Base-by-base conservation (phyloP, 2,113 vertebrate species). In the Spilogale gracilis region DNA sequence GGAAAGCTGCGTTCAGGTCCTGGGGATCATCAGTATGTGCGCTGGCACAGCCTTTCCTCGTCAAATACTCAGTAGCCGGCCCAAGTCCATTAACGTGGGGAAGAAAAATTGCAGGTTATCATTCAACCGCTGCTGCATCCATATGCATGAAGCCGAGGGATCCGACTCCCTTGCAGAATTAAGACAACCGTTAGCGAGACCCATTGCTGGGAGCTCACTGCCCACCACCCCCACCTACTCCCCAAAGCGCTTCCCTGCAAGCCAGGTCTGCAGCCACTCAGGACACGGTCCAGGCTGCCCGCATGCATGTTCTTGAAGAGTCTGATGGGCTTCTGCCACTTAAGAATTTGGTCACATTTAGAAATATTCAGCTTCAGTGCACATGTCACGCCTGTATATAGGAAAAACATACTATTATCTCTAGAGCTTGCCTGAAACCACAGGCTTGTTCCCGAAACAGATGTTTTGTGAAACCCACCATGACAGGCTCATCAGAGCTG, bases 141-240 rank as follows among this genome's bases (percentile, higher is more conserved):
- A 80, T 96, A 95, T 87, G 93, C 96, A 97, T 94, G 96, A 97
- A 94, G 86, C 82, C 32, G 0, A 9, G 58, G 79, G 80, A 91
- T 86, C 92, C 27, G 69, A 86, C 54, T 97, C 25, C 58, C 65
- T 92, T 81, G 45, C 60, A 78, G 95, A 81, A 95, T 91, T 58
- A 74, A 63, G 60, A 18, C 16, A 73, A 45, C 58, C 85, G 52
- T 95, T 38, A 83, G 61, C 88, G 63, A 17, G 61, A 88, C 88
- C 69, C 6, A 5, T 81, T 48, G 93, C 85, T 87, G 60, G 85
- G 90, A 38, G 6, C 50, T n/a, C 1, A 0, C 56, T 74, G 6
- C 61, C 4, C n/a, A 16, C 10, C 12, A 0, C 79, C 32, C 45
- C 3, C 32, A 2, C 45, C 45, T 25, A 10, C n/a, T 58, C 54